Conservation (phyloP, 92 coral and sea anemone genomes). For the Blastomussa wellsi region DNA sequence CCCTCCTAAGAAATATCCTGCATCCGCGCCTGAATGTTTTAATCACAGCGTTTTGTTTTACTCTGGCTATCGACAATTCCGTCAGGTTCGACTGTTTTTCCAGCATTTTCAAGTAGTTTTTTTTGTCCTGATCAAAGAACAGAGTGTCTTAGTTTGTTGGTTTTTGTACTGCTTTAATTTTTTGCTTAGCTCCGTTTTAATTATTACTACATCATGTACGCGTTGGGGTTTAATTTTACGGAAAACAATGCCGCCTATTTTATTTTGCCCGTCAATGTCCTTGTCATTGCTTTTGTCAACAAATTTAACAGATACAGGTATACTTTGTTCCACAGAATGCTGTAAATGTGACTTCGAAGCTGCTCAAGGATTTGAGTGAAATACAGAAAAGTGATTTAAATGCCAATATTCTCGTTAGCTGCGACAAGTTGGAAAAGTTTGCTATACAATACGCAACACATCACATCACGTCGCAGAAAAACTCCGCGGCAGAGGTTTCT, state of each 20-base stretch:
- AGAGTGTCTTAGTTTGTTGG: neutral
- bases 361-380: neutral
- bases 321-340: slow-evolving; percentile 2
- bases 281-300: neutral
- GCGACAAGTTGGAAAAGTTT: slow-evolving; percentile 6
- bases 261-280: neutral
- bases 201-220: too few relatives aligned
- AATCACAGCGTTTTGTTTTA: too few relatives aligned
- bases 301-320: neutral
- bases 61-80: too few relatives aligned
- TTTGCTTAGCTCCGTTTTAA: too few relatives aligned
- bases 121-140: too few relatives aligned
- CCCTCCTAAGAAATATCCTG: too few relatives aligned
- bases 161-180: too few relatives aligned
- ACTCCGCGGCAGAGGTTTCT: slow-evolving; percentile 9
- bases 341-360: slow-evolving; percentile 13
- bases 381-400: neutral
- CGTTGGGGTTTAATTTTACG: neutral
- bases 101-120: too few relatives aligned
- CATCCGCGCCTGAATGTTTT: too few relatives aligned
- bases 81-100: too few relatives aligned
- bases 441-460: slow-evolving; percentile 1
- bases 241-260: neutral
- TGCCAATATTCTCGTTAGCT: slow-evolving; percentile 16
- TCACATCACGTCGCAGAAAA: neutral